Evolutionary conservation across 2,113 vertebrate genomes (phyloP), one percentile per base, ranked within the genome.

Genomic region (Struthio camelus): DNA sequence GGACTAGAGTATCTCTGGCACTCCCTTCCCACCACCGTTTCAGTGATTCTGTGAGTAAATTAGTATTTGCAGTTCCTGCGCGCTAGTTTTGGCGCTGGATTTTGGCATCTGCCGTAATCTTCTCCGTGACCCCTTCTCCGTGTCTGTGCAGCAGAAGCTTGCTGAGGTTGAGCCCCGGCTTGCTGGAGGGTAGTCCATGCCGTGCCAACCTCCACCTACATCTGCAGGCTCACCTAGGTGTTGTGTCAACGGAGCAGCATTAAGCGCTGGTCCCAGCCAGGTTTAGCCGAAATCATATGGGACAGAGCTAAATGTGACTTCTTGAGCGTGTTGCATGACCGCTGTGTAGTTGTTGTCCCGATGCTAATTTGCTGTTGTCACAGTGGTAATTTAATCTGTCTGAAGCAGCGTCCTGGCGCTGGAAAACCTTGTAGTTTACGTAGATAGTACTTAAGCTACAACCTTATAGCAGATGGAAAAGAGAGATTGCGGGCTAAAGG

Each of bases 201-300:
- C 58, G 10, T 0, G 0, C 50, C 18, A 53, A 58, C 42, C 42
- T 64, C 42, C 44, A 0, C n/a, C 46, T 48, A 38, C 20, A 18
- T 9, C 54, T 32, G 14, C 54, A 18, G 18, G 28, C 56, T 58
- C 14, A 16, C 16, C 28, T 17, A 11, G 56, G 53, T 4, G 14
- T 3, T 15, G 30, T 2, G 30, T 32, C 56, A 34, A 34, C 17
- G 30, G 16, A 58, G 56, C 56, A 10, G 56, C 56, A 9, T 58
- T 30, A 3, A 20, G 59, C 18, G 34, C 59, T 82, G 84, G n/a
- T 59, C 27, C 42, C 58, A 36, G 58, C 10, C 11, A 50, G 38
- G 36, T 5, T 38, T 34, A 34, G 56, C 32, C 30, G 19, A 59
- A 34, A 34, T 34, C 11, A 14, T 19, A 0, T 24, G 40, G 32